Evolutionary conservation across 53 echinoderm and acorn worm genomes (phyloP).

Genomic region (Glandiceps talaboti): DNA sequence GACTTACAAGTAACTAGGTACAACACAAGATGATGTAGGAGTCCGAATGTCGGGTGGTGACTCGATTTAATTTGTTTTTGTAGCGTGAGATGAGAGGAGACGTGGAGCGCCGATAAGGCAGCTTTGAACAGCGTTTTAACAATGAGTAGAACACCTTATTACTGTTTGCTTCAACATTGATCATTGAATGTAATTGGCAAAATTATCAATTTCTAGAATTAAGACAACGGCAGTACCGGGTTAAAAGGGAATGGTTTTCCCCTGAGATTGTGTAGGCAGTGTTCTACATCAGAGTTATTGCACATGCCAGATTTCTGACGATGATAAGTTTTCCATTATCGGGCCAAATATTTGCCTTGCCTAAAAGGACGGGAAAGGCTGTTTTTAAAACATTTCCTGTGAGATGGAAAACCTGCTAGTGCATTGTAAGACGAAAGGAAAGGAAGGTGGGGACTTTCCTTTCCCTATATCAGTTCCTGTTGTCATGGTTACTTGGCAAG

Average conservation of each 20-base stretch:
- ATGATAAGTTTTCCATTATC: neutral
- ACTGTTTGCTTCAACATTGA: neutral
- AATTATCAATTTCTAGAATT: neutral
- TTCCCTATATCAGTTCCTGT: neutral
- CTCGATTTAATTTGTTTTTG: neutral
- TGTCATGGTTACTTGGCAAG: neutral
- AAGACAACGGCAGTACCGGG: neutral
- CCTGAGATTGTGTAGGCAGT: no score
- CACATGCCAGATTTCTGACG: neutral
- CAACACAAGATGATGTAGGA: neutral
- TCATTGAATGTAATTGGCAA: neutral
- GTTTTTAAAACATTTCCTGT: neutral
- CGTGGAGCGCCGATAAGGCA: no score
- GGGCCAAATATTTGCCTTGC: neutral
- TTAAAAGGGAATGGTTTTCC: neutral
- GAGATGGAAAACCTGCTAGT: neutral
- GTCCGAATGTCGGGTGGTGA: neutral
- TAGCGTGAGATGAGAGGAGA: neutral
- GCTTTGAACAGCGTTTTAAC: no score
- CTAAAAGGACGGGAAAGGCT: neutral
- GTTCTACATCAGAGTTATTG: no score
- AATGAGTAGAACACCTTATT: no score
- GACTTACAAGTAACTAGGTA: neutral
- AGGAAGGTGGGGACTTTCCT: neutral
- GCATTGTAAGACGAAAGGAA: neutral